A percentile compares a stretch with the other conserved stretches of the same genome.
Conservation (phyloP, 2,113 vertebrate species). For the Lamprologus lemairii region DNA sequence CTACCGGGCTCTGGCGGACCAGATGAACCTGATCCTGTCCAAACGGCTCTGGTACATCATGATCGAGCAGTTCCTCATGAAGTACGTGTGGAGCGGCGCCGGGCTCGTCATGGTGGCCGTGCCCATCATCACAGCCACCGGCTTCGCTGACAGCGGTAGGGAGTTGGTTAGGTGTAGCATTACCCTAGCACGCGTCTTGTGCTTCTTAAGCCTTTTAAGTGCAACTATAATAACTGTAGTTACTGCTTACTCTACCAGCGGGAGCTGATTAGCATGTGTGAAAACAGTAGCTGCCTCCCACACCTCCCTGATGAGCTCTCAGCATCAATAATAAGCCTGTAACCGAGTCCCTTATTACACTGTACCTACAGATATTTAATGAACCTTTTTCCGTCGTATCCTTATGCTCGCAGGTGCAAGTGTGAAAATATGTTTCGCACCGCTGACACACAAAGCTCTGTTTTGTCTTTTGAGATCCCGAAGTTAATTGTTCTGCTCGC, state of each 20-base stretch:
- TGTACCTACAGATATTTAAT: background rate
- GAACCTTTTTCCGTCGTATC: background rate
- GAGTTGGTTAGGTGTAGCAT: background rate
- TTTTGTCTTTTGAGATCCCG: background rate
- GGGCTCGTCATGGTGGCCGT: slow-evolving; percentile 97
- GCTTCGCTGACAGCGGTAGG: slow-evolving; percentile 91
- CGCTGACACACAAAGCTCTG: background rate
- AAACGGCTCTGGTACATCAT: slow-evolving; percentile 98
- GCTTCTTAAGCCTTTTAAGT: background rate
- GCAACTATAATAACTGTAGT: background rate
- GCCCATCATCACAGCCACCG: slow-evolving; percentile 96
- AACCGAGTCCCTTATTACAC: background rate
- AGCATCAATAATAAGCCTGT: background rate
- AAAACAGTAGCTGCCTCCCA: background rate
- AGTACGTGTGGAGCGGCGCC: slow-evolving; percentile 95
- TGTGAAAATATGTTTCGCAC: background rate
- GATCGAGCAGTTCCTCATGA: slow-evolving; percentile 99
- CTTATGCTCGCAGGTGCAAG: background rate
- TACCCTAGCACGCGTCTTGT: background rate
- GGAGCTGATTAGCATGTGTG: background rate
- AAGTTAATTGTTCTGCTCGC: too few species aligned
- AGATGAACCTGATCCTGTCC: slow-evolving; percentile 95
- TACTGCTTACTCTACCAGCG: background rate
- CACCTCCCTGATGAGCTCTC: background rate
- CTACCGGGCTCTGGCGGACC: slow-evolving; percentile 86